phyloP scores from a whole-genome alignment of 2,888 invertebrate genomes.

The Drosophila merina region DNA sequence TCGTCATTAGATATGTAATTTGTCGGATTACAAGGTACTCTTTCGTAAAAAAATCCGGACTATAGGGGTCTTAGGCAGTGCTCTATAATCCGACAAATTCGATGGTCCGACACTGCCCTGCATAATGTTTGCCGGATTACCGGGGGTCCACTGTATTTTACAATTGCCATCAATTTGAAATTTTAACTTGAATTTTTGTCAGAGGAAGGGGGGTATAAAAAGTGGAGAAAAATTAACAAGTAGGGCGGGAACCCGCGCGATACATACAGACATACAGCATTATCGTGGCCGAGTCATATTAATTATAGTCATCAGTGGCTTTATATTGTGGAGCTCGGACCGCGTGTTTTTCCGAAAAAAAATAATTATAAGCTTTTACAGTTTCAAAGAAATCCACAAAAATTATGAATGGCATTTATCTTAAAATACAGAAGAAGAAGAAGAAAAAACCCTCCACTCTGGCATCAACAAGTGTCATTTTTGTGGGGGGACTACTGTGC shows the following conservation, averaged over 20 bases:
- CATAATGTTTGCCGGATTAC: no score
- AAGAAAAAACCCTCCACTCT: constrained; percentile 1
- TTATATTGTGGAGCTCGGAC: constrained; percentile 18
- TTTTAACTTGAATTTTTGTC: no score
- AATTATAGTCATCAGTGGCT: constrained; percentile 33
- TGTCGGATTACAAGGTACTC: no score
- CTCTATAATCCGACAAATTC: no score
- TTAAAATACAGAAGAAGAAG: background rate
- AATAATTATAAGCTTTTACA: background rate
- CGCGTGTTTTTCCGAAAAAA: constrained; percentile 15
- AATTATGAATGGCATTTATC: background rate
- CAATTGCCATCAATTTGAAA: background rate
- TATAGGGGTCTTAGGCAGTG: no score
- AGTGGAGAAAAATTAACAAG: background rate
- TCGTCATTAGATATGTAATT: no score
- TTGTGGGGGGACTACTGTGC: background rate
- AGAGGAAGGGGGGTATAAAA: background rate
- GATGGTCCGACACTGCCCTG: no score
- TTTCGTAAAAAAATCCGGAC: no score
- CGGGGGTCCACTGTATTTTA: no score
- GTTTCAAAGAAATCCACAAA: background rate
- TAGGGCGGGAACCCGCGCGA: background rate
- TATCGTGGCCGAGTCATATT: constrained; percentile 21
- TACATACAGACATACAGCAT: background rate
- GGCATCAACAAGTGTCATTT: constrained; percentile 4